Conservation (phyloP, 2,113 vertebrate species). For the Ifrita kowaldi region DNA sequence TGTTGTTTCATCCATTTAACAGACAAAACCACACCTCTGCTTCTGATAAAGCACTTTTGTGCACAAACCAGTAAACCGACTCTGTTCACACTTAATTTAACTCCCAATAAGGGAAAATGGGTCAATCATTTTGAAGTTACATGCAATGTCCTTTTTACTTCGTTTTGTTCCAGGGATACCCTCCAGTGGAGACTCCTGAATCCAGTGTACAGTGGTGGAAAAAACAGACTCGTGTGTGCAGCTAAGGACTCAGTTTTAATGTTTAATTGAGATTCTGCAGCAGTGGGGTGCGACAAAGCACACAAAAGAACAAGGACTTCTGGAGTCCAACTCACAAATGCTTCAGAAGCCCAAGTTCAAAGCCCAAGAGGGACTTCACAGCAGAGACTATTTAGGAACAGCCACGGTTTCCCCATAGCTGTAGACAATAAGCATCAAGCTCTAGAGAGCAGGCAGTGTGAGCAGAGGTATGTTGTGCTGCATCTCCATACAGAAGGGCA, state of each 20-base stretch:
- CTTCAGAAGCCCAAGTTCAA: background rate
- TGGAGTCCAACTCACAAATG: background rate
- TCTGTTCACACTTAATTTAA: slow-evolving; percentile 44
- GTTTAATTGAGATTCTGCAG: background rate
- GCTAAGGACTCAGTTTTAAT: background rate
- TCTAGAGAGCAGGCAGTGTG: background rate
- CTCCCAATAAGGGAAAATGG: slow-evolving; percentile 40
- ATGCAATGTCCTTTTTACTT: background rate
- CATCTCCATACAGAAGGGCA: background rate
- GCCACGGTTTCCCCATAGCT: accelerated
- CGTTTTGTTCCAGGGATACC: background rate
- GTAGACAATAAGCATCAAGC: accelerated
- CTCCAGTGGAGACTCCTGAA: background rate
- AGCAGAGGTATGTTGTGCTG: background rate
- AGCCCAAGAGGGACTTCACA: background rate
- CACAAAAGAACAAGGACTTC: background rate
- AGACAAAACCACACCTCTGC: slow-evolving; percentile 16
- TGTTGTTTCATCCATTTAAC: background rate
- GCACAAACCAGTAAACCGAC: background rate
- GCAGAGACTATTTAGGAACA: background rate
- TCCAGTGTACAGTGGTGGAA: background rate
- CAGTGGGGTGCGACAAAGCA: background rate
- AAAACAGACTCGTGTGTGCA: background rate
- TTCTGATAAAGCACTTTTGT: slow-evolving; percentile 31
- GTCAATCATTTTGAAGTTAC: slow-evolving; percentile 15